A percentile compares a stretch with the other conserved stretches of the same genome.
Evolutionary conservation across 2,113 vertebrate species (phyloP).

Genomic region (western clawed frog (Xenopus tropicalis)): DNA sequence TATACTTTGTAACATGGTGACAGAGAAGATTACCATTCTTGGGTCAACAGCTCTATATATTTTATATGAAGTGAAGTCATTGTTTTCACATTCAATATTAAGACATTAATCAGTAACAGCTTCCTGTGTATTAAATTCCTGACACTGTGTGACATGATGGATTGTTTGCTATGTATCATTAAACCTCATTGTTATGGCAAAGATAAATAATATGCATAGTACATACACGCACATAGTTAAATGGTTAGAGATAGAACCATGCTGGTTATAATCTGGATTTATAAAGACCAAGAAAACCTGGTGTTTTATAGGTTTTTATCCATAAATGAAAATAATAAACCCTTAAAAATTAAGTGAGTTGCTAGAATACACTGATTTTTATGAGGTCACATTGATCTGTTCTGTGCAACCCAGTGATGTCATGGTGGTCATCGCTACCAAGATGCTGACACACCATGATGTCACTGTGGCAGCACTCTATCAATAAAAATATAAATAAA

Average conservation of each 20-base stretch:
- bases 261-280: too few relatives aligned
- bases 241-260: neutral
- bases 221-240: slow-evolving; percentile 14
- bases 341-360: too few relatives aligned
- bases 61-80: slow-evolving; percentile 64
- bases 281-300: too few relatives aligned
- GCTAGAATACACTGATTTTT: too few relatives aligned
- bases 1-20: neutral
- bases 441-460: too few relatives aligned
- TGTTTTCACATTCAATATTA: neutral
- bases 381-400: too few relatives aligned
- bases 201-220: slow-evolving; percentile 17
- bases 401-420: too few relatives aligned
- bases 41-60: slow-evolving; percentile 75
- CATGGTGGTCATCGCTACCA: too few relatives aligned
- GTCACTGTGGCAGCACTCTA: too few relatives aligned
- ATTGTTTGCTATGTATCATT: slow-evolving; percentile 32
- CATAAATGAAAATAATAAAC: too few relatives aligned
- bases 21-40: slow-evolving; percentile 3
- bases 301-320: too few relatives aligned
- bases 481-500: too few relatives aligned
- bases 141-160: slow-evolving; percentile 26
- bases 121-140: slow-evolving; percentile 9
- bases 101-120: slow-evolving; percentile 31
- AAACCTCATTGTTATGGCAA: slow-evolving; percentile 16